These are phyloP conservation scores for Neelides sp. DNA, from an alignment of 1,140 invertebrate genomes.

Conservation along the genomic window DNA sequence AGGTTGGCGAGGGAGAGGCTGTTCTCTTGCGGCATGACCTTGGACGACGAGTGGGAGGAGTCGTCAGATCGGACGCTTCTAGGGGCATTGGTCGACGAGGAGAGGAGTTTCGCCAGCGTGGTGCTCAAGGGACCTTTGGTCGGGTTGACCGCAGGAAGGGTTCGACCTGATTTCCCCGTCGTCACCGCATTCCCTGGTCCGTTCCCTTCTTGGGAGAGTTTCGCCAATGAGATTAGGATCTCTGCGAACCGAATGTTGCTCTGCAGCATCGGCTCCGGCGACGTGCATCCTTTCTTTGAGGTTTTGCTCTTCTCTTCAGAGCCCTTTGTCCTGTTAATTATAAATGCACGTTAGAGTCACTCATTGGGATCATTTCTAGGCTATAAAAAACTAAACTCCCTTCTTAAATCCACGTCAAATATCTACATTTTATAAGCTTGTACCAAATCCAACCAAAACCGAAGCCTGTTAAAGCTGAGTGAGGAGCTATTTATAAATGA, in stretches of 20 bases:
- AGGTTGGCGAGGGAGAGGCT: conserved; percentile 46
- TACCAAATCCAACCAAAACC: no score
- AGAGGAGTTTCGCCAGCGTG: conserved; percentile 22
- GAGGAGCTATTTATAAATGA: no score
- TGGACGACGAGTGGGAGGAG: conserved; percentile 5
- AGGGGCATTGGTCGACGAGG: conserved; percentile 5
- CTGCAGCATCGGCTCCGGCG: no score
- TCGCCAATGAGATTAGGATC: conserved; percentile 61
- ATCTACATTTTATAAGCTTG: no score
- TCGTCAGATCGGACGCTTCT: conserved; percentile 2
- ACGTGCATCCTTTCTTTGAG: no score
- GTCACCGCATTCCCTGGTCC: neutral
- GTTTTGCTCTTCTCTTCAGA: conserved; percentile 28
- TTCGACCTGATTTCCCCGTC: conserved; percentile 3
- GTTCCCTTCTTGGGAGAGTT: conserved; percentile 40
- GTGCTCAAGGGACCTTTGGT: conserved; percentile 11
- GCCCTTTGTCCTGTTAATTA: conserved; percentile 20
- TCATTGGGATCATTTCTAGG: conserved; percentile 3
- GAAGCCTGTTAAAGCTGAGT: no score
- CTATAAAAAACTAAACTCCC: neutral
- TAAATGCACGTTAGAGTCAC: conserved; percentile 19
- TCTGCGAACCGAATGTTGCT: conserved; percentile 52
- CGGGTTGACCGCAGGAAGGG: conserved; percentile 6
- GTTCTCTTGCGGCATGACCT: conserved; percentile 10
- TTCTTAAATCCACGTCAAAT: no score